Evolutionary conservation across 92 coral and sea anemone genomes (phyloP).

Genomic region (Metridium senile): DNA sequence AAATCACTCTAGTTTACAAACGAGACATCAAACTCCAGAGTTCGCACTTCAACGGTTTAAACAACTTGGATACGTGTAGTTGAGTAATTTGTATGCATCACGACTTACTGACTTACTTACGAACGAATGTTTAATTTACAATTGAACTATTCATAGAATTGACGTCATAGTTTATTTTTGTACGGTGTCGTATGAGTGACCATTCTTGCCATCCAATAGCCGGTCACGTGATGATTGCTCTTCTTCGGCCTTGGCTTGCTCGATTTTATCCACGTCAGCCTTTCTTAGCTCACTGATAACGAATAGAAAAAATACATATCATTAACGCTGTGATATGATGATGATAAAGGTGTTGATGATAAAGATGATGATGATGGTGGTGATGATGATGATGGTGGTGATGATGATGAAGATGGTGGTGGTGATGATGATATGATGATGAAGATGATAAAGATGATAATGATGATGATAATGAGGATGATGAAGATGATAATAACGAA

Average conservation of each 20-base stretch:
- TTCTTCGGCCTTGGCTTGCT: slow-evolving; percentile 62
- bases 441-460: background rate
- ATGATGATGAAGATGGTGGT: no score
- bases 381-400: no score
- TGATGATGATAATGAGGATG: background rate
- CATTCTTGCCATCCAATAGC: slow-evolving; percentile 43
- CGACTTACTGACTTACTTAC: background rate
- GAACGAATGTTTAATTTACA: background rate
- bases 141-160: background rate
- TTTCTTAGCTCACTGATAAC: slow-evolving; percentile 46
- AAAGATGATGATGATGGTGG: no score
- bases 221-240: slow-evolving; percentile 56
- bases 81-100: no score
- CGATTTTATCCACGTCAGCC: slow-evolving; percentile 60
- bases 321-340: no score
- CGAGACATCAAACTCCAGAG: no score
- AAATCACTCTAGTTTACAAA: no score
- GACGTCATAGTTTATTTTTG: slow-evolving; percentile 21
- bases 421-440: background rate
- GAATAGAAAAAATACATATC: no score
- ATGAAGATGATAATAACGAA: background rate
- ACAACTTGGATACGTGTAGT: no score
- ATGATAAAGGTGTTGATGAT: no score
- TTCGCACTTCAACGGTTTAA: no score
- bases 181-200: slow-evolving; percentile 65